phyloP scores from a whole-genome alignment of 2,797 vertebrate species.

The Antennarius maculatus region DNA sequence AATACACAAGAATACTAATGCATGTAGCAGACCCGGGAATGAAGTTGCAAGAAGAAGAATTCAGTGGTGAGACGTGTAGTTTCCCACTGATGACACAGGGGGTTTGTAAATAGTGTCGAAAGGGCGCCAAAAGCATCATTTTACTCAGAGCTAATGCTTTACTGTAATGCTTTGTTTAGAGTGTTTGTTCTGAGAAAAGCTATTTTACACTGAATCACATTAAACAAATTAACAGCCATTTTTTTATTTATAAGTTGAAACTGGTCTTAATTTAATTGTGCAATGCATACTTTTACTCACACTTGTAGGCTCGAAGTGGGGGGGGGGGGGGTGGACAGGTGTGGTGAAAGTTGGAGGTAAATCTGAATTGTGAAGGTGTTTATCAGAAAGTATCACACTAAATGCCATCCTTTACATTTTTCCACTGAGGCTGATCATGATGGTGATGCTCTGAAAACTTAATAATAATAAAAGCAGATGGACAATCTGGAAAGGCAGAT shows the following conservation, averaged over 20 bases:
- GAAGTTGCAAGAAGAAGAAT: slow-evolving; percentile 23
- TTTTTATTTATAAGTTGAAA: slow-evolving; percentile 1
- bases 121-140: neutral
- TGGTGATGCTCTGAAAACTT: slow-evolving; percentile 11
- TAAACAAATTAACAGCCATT: neutral
- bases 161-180: neutral
- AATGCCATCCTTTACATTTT: slow-evolving; percentile 11
- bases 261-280: slow-evolving; percentile 2
- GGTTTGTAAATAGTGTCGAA: slow-evolving; percentile 4
- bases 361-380: slow-evolving; percentile 6
- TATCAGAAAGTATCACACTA: neutral
- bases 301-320: slow-evolving; percentile 1
- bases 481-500: slow-evolving; percentile 15
- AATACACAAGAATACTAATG: slow-evolving; percentile 61
- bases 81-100: slow-evolving; percentile 20
- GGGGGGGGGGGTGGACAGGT: neutral
- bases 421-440: neutral
- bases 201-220: neutral
- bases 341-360: slow-evolving; percentile 8
- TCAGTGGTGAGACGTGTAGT: slow-evolving; percentile 22
- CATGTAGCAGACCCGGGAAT: slow-evolving; percentile 38
- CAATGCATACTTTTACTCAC: neutral
- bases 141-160: slow-evolving; percentile 6
- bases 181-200: slow-evolving; percentile 3
- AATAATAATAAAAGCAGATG: neutral